Percentiles rank a stretch among this genome's conserved stretches.
Evolutionary conservation across 2,113 vertebrate genomes (phyloP).

Genomic region (Brachypteracias leptosomus): DNA sequence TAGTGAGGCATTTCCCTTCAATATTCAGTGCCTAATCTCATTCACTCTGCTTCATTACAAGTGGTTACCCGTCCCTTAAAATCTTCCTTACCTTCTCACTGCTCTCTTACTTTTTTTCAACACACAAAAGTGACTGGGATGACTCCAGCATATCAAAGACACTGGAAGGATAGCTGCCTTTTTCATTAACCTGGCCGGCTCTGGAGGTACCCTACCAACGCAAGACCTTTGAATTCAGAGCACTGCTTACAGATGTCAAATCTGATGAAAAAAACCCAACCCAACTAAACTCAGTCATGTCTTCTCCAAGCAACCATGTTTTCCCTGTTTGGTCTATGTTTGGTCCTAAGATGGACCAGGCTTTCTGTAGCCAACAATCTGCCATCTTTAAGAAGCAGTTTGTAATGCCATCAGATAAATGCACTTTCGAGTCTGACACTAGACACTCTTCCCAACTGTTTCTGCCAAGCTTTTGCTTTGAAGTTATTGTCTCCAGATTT

Average conservation of each 20-base stretch:
- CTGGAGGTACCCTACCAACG: background rate
- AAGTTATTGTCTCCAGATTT: background rate
- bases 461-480: background rate
- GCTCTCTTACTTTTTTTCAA: background rate
- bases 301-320: background rate
- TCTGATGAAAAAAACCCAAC: background rate
- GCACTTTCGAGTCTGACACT: background rate
- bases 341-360: no score
- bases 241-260: background rate
- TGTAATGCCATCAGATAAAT: background rate
- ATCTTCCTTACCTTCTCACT: background rate
- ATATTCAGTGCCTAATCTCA: background rate
- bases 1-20: background rate
- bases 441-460: background rate
- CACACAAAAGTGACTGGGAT: no score
- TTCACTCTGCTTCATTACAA: background rate
- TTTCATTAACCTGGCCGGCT: background rate
- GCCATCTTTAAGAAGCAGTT: background rate
- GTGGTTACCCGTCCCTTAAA: background rate
- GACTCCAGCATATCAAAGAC: background rate
- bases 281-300: background rate
- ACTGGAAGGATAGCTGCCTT: background rate
- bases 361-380: background rate
- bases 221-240: background rate
- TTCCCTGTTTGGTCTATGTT: background rate